Evolutionary conservation across 2,113 vertebrate genomes (phyloP).

Genomic region (Phalacrocorax pelagicus): DNA sequence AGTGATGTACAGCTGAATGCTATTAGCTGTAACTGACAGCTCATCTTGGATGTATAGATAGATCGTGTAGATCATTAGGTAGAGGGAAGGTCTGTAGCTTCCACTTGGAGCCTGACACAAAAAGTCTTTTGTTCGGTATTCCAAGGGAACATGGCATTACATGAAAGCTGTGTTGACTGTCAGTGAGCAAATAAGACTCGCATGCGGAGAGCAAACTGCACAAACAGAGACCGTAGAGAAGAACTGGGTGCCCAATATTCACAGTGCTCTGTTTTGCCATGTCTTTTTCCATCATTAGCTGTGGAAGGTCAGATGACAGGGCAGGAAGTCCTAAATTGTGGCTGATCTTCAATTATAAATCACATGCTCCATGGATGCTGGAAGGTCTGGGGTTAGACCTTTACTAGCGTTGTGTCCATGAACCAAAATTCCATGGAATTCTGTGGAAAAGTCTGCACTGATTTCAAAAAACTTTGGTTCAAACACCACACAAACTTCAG

Average conservation of each 20-base stretch:
- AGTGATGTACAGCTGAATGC: neutral
- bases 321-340: neutral
- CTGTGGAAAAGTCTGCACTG: neutral
- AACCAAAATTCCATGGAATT: neutral
- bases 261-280: neutral
- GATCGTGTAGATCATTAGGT: neutral
- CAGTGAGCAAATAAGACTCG: neutral
- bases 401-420: neutral
- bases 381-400: neutral
- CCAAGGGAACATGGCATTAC: neutral
- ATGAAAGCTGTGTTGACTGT: neutral
- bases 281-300: neutral
- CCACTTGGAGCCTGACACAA: neutral
- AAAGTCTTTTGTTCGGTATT: neutral
- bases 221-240: neutral
- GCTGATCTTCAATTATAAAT: neutral
- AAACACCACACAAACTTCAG: neutral
- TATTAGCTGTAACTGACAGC: neutral
- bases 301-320: neutral
- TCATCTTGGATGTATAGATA: neutral
- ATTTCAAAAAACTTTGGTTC: neutral
- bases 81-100: neutral
- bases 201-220: neutral
- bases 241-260: rapidly evolving
- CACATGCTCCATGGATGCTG: neutral